Evolutionary conservation across 2,888 invertebrate species (phyloP).

Genomic region (Cephus rjabovi): DNA sequence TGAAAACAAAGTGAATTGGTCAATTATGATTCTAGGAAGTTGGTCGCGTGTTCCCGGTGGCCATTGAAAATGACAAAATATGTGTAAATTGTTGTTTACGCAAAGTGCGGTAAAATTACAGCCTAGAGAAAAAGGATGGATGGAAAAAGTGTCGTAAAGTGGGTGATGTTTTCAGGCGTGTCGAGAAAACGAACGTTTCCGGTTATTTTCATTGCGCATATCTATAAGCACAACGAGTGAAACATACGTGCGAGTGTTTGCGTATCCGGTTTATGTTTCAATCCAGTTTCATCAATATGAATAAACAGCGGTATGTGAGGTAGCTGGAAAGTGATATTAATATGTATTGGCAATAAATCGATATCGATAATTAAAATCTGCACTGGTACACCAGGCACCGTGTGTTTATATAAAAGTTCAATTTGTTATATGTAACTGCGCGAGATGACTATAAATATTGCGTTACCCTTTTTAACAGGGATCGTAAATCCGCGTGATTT

Average conservation of each 20-base stretch:
- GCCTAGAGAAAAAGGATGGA: background rate
- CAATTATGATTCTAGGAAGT: background rate
- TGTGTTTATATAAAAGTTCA: slow-evolving; percentile 62
- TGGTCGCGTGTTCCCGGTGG: background rate
- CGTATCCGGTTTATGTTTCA: slow-evolving; percentile 62
- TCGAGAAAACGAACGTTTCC: background rate
- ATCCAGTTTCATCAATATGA: slow-evolving; percentile 60
- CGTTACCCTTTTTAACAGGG: slow-evolving; percentile 61
- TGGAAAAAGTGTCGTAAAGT: background rate
- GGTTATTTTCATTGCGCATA: background rate
- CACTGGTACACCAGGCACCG: slow-evolving; percentile 30
- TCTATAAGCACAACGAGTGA: background rate
- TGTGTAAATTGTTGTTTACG: background rate
- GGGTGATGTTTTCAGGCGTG: background rate
- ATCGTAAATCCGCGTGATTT: slow-evolving; percentile 64
- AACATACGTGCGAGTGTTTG: slow-evolving; percentile 42
- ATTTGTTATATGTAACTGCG: slow-evolving; percentile 64
- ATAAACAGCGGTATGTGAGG: slow-evolving; percentile 56
- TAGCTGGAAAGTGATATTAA: slow-evolving; percentile 52
- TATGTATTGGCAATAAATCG: slow-evolving; percentile 65
- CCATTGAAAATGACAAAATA: background rate
- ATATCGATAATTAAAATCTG: slow-evolving; percentile 67
- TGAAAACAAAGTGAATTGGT: background rate
- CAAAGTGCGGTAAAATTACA: background rate
- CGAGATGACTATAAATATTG: slow-evolving; percentile 65